Base-by-base conservation (phyloP, 2,888 invertebrate genomes). In the Thyatira batis region DNA sequence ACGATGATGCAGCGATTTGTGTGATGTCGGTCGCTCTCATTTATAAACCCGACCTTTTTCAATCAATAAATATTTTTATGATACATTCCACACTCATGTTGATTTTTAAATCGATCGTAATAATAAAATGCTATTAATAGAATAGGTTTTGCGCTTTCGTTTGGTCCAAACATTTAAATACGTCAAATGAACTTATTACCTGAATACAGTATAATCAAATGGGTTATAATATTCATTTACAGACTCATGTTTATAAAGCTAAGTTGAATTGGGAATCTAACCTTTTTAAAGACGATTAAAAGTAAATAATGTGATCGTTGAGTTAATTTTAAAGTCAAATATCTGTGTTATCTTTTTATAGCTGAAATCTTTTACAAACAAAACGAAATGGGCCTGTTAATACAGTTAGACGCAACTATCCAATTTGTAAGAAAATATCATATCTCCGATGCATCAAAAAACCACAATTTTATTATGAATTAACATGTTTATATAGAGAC, bases 401-500 rank as follows among this genome's bases (percentile, higher is more conserved):
- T 80, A 82, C 76, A 73, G 76, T 80, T 79, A 77, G 78, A 76
- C 63, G 63, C 66, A 60, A 67, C 78, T 72, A 71, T 80, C 82
- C 86, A 88, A 88, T 90, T 89, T 89, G 89, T 89, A 81, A 69
- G 75, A 78, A 86, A 89, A 86, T 78, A 82, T 80, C 63, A 71
- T 75, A 78, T 76, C 73, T 81, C 76, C 72, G 73, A 78, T 78
- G 73, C 73, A 73, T 80, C 75, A 62, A 78, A 80, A 80, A 82
- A 80, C 67, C 77, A 82, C 78, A 79, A 69, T 85, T 89, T 89
- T 91, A 87, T 89, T 85, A 82, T 83, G 77, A 90, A 90, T 91
- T 92, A 91, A 89, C 91, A 90, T 87, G 89, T 89, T 87, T 87
- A 85, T 88, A 88, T 82, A 85, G 81, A 85, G 78, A 86, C 85